Conservation (phyloP, 2,888 invertebrate species). For the Synergus laeviventris region DNA sequence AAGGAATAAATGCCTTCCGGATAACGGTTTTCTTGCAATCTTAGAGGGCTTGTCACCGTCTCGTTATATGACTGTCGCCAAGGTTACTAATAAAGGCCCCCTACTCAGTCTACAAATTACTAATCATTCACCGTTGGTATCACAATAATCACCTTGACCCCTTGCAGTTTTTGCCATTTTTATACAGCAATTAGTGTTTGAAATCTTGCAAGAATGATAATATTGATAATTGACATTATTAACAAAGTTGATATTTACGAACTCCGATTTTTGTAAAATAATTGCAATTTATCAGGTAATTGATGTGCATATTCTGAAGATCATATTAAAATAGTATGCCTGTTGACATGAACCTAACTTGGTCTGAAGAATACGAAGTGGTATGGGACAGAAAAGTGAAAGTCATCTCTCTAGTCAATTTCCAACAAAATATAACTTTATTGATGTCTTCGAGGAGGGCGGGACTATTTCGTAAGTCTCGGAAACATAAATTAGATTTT, state of each 20-base stretch:
- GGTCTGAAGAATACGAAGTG: not conserved
- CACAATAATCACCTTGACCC: conserved; percentile 38
- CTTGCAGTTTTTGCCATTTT: not conserved
- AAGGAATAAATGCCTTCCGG: conserved; percentile 68
- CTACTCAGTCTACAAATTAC: conserved; percentile 46
- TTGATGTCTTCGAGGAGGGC: conserved; percentile 4
- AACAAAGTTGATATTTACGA: not conserved
- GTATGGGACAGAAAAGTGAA: conserved; percentile 23
- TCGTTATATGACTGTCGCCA: conserved; percentile 62
- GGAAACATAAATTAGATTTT: conserved; percentile 8
- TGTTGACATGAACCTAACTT: conserved; percentile 17
- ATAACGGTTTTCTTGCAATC: conserved; percentile 69
- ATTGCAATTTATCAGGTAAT: not conserved
- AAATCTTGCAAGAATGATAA: not conserved
- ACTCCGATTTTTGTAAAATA: not conserved
- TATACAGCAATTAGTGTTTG: not conserved
- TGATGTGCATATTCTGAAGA: not conserved
- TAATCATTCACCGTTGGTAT: not conserved
- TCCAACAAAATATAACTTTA: conserved; percentile 23
- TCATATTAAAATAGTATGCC: conserved; percentile 3
- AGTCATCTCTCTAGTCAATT: conserved; percentile 28
- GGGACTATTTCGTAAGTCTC: conserved; percentile 22
- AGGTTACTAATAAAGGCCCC: conserved; percentile 57
- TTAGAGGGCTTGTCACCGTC: conserved; percentile 50
- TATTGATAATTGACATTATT: not conserved